phyloP scores from a whole-genome alignment of 2,888 invertebrate species.

The Vesta saturnalis region DNA sequence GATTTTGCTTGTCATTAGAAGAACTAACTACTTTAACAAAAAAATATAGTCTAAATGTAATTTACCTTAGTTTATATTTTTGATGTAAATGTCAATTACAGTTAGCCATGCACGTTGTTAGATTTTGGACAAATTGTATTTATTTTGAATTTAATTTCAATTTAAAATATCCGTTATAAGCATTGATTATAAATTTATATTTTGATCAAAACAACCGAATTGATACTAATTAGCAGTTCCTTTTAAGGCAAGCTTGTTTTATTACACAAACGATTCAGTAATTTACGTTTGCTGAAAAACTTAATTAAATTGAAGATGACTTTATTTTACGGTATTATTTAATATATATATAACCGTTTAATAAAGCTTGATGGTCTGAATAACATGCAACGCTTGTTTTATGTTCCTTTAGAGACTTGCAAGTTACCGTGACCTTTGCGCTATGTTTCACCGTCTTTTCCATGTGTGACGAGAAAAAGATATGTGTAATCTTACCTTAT shows the following conservation, averaged over 20 bases:
- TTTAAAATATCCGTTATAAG: constrained; percentile 3
- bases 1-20: background rate
- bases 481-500: constrained; percentile 11
- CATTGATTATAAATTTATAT: constrained; percentile 8
- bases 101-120: too few relatives aligned
- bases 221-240: constrained; percentile 7
- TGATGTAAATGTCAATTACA: too few relatives aligned
- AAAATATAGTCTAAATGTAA: background rate
- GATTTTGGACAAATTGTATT: background rate
- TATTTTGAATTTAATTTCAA: background rate
- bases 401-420: constrained; percentile 10
- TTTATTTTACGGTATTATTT: constrained; percentile 12
- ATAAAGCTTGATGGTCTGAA: constrained; percentile 14
- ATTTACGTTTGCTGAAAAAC: constrained; percentile 10
- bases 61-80: constrained; percentile 1
- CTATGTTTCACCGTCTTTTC: constrained; percentile 20
- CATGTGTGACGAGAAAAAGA: constrained; percentile 28
- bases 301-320: constrained; percentile 9
- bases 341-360: constrained; percentile 13
- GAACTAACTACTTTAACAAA: constrained; percentile 6
- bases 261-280: constrained; percentile 3
- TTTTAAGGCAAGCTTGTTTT: constrained; percentile 6
- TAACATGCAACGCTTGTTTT: constrained; percentile 12
- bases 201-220: constrained; percentile 2
- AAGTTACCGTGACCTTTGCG: constrained; percentile 36